phyloP scores from a whole-genome alignment of 2,113 vertebrate genomes.

The Budorcas taxicolor region DNA sequence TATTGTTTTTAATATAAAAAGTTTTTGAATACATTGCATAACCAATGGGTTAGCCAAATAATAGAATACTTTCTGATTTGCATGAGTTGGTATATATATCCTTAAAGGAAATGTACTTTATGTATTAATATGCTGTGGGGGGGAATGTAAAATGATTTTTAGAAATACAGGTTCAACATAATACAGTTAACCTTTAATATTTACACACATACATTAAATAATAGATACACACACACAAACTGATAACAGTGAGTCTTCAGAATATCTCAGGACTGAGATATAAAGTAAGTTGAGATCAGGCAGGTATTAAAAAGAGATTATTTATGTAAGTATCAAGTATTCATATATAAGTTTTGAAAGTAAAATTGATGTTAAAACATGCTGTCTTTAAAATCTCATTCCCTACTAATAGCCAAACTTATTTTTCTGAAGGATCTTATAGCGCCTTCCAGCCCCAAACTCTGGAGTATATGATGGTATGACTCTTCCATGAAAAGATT shows the following conservation, averaged over 20 bases:
- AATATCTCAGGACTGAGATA: neutral
- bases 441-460: neutral
- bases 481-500: neutral
- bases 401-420: neutral
- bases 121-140: neutral
- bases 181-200: neutral
- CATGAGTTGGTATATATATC: neutral
- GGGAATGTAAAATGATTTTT: neutral
- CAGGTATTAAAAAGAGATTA: neutral
- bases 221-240: neutral
- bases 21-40: neutral
- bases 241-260: neutral
- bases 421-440: neutral
- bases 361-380: neutral
- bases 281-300: neutral
- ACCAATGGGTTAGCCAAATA: neutral
- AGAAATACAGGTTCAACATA: neutral
- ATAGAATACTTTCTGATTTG: neutral
- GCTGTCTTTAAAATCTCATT: neutral
- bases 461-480: neutral
- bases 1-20: constrained; percentile 9
- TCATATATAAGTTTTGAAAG: neutral
- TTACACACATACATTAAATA: neutral
- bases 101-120: neutral
- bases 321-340: neutral